Evolutionary conservation across 2,113 vertebrate genomes (phyloP).

Genomic region (Lonchura striata): DNA sequence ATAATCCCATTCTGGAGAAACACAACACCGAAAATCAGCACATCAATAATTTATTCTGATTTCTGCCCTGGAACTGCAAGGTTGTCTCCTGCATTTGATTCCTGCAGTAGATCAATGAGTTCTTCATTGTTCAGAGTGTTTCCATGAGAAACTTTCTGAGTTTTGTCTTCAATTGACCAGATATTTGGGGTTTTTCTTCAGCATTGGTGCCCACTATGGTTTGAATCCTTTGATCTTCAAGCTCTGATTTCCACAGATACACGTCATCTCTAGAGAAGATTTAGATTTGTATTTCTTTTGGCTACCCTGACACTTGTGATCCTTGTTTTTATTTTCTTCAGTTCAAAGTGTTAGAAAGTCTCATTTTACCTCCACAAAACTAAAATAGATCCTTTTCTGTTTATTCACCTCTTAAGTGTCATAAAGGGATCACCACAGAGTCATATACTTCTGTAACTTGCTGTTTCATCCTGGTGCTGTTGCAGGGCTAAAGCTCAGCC

Average conservation of each 20-base stretch:
- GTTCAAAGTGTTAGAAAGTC: background rate
- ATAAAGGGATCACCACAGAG: background rate
- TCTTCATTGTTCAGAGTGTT: constrained; percentile 84
- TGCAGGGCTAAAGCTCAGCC: background rate
- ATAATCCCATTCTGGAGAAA: background rate
- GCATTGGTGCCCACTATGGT: constrained; percentile 78
- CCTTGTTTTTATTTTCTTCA: background rate
- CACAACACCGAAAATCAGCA: background rate
- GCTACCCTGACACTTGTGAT: background rate
- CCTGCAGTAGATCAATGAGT: constrained; percentile 79
- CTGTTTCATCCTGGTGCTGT: background rate
- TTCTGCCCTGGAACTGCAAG: background rate
- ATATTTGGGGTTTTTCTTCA: constrained; percentile 74
- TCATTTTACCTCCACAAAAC: background rate
- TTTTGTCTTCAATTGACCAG: constrained; percentile 80
- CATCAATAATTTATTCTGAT: background rate
- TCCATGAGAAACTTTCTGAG: constrained; percentile 79
- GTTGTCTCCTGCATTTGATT: constrained; percentile 74
- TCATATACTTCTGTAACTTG: background rate
- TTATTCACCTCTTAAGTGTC: background rate
- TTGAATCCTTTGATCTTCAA: constrained; percentile 80
- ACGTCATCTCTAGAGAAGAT: constrained; percentile 78
- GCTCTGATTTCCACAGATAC: constrained; percentile 79
- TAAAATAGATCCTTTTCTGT: background rate
- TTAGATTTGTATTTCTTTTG: background rate